These are phyloP conservation scores for Falco novaeseelandiae DNA, from an alignment of 2,797 vertebrate genomes.

Conservation along the genomic window DNA sequence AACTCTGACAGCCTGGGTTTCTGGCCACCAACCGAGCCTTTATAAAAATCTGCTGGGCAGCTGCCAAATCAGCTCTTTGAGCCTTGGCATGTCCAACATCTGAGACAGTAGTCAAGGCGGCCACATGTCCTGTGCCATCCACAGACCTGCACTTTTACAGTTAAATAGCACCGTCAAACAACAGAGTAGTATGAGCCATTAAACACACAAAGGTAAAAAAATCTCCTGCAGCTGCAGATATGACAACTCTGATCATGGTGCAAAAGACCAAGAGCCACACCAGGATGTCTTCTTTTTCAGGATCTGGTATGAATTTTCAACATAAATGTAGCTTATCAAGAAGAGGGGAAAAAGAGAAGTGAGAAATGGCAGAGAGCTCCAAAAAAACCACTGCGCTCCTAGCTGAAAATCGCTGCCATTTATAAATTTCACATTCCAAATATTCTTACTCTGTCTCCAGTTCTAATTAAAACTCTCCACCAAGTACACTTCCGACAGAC, in stretches of 20 bases:
- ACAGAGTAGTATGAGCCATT: neutral
- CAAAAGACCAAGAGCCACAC: neutral
- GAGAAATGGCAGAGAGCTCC: neutral
- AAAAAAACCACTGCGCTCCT: neutral
- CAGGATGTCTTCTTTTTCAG: conserved; percentile 2
- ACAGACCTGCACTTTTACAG: neutral
- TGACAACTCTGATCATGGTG: conserved; percentile 6
- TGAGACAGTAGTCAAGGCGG: conserved; percentile 69
- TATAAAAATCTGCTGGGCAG: conserved; percentile 77
- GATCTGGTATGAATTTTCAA: conserved; percentile 47
- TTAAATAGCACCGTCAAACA: conserved; percentile 3
- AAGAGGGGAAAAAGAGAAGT: neutral
- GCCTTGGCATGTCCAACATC: conserved; percentile 68
- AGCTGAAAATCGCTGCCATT: neutral
- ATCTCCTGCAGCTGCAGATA: neutral
- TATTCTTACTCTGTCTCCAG: neutral
- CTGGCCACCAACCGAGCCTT: conserved; percentile 77
- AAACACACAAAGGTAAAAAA: conserved; percentile 2
- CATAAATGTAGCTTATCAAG: conserved; percentile 28
- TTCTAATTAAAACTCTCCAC: conserved; percentile 50
- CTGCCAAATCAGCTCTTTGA: conserved; percentile 78
- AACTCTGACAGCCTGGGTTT: conserved; percentile 74
- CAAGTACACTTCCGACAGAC: conserved; percentile 19
- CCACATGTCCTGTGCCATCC: conserved; percentile 60
- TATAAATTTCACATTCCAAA: conserved; percentile 30